Evolutionary conservation across 2,113 vertebrate genomes (phyloP).

Genomic region (Rhynchopsitta pachyrhyncha): DNA sequence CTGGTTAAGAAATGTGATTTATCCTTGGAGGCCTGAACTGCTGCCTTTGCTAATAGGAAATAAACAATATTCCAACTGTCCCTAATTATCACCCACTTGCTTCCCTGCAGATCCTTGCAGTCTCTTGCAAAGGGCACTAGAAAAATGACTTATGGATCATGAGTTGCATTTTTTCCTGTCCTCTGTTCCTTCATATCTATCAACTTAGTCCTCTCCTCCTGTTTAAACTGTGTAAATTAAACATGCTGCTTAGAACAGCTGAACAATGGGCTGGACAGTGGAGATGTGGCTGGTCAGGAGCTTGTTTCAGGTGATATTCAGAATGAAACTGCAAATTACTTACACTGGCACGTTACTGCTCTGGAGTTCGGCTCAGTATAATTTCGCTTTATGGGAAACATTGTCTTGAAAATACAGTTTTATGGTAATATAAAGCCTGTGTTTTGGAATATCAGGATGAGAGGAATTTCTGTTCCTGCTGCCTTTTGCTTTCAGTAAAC

Average conservation of each 20-base stretch:
- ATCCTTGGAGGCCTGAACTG: slow-evolving; percentile 4
- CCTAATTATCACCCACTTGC: slow-evolving; percentile 1
- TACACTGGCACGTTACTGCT: background rate
- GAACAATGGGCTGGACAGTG: background rate
- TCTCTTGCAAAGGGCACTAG: background rate
- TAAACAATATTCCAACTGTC: slow-evolving; percentile 19
- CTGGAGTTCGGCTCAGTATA: background rate
- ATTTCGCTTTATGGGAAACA: background rate
- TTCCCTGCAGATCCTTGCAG: background rate
- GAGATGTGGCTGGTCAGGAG: background rate
- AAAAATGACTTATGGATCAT: background rate
- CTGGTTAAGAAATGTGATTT: slow-evolving; percentile 37
- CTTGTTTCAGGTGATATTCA: background rate
- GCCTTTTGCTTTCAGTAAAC: background rate
- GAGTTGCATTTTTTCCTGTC: background rate
- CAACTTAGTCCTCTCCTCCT: background rate
- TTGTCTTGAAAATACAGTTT: background rate
- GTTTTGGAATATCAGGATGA: background rate
- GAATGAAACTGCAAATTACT: background rate
- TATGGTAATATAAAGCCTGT: background rate
- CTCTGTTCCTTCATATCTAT: background rate
- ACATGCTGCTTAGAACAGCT: background rate
- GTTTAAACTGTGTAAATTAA: background rate
- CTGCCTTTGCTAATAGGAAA: slow-evolving; percentile 30
- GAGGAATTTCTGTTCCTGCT: background rate